Conservation (phyloP, 2,113 vertebrate species). For the Castor canadensis region DNA sequence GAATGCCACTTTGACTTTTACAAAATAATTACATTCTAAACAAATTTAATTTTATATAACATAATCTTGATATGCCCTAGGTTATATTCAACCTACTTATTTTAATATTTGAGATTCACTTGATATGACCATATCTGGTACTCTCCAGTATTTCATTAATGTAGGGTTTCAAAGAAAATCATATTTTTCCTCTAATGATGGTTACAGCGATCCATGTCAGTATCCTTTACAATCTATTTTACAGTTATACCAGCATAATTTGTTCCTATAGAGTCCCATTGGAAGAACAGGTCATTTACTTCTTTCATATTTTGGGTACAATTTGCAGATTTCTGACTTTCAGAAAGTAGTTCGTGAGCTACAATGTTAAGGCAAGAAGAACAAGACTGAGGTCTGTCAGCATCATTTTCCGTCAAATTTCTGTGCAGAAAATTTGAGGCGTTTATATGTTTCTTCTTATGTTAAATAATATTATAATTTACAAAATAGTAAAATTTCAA, state of each 20-base stretch:
- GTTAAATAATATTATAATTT: neutral
- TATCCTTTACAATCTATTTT: neutral
- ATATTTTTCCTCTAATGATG: neutral
- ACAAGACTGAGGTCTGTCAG: neutral
- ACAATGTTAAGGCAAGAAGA: neutral
- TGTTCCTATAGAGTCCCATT: neutral
- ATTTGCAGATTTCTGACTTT: neutral
- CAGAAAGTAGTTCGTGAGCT: neutral
- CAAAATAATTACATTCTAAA: neutral
- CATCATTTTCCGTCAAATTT: neutral
- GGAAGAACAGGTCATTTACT: neutral
- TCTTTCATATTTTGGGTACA: neutral
- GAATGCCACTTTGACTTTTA: neutral
- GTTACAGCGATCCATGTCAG: neutral
- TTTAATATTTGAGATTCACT: neutral
- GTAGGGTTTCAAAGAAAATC: neutral
- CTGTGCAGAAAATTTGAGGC: neutral
- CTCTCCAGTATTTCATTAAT: neutral
- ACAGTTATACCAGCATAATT: neutral
- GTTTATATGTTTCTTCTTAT: neutral
- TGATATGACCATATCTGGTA: neutral
- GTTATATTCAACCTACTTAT: neutral
- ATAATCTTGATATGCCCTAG: neutral
- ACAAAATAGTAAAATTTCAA: neutral
- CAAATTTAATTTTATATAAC: neutral